Base-by-base conservation (phyloP, 2,888 invertebrate genomes). In the Troides helena region DNA sequence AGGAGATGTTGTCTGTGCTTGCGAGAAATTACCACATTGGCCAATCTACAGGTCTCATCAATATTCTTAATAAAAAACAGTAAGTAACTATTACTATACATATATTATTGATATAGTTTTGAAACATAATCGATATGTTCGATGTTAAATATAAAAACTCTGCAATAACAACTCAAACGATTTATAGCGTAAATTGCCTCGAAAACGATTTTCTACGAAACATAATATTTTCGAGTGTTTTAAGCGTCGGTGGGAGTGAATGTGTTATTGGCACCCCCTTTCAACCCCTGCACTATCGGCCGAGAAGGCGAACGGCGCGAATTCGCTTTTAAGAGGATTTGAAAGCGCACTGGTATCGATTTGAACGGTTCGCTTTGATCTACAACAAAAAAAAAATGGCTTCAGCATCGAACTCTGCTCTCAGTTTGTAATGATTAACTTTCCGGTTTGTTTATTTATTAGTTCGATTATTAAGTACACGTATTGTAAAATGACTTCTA, bases 1-100 rank as follows among this genome's bases (percentile, higher is more conserved):
- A 5, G 25, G 30, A 21, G 12, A 67, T 67, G 67, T 21, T 67
- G 14, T 61, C 67, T 2, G 53, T 67, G 39, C 6, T 67, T 53
- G 61, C 53, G 2, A 67, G 30, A 53, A 61, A 30, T 30, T 56
- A 21, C 21, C 46, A 61, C 4, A 1, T 25, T n/a, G 23, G 21
- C 21, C 53, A 36, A 39, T 39, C 17, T 2, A 8, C 30, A 17
- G 61, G 60, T 23, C 30, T 67, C 2, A 23, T 50, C 23, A 67
- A 61, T 8, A 53, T 67, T 21, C 21, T 61, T 17, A 61, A 67
- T 39, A 61, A 61, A 3, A 61, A 60, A 53, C 53, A 25, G 67
- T 67, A 56, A 53, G 67, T 61, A 30, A 14, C 5, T 18, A 36
- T 46, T 36, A 50, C n/a, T 53, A 2, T 50, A 14, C 10, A 7